Conservation (phyloP, 2,888 invertebrate species). For the Lasioglossum pauxillum region DNA sequence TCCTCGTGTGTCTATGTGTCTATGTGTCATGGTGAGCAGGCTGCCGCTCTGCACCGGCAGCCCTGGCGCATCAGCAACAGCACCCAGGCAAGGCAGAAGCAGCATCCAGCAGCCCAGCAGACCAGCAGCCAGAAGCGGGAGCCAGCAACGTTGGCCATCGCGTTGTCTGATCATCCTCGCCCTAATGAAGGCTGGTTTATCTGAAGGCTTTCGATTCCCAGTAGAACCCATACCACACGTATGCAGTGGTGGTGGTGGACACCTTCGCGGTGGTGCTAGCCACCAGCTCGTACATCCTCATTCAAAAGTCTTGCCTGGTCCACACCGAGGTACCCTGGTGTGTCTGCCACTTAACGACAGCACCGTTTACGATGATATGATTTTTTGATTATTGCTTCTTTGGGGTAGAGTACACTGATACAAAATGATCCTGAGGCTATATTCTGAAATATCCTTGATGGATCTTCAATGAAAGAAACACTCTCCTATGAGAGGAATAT, state of each 20-base stretch:
- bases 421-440: conserved; percentile 21
- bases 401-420: not conserved
- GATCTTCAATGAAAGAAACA: not conserved
- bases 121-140: conserved; percentile 58
- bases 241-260: conserved; percentile 80
- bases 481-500: not conserved
- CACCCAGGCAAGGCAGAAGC: conserved; percentile 64
- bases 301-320: conserved; percentile 76
- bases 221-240: conserved; percentile 84
- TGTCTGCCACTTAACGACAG: not conserved
- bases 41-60: conserved; percentile 56
- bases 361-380: conserved; percentile 30
- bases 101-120: conserved; percentile 33
- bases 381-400: not conserved
- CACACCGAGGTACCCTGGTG: not conserved
- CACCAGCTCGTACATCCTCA: conserved; percentile 81
- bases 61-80: conserved; percentile 66
- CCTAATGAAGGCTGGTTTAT: conserved; percentile 85
- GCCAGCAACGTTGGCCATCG: conserved; percentile 79
- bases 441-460: not conserved
- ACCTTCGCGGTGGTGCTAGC: conserved; percentile 83
- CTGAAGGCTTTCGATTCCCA: conserved; percentile 84
- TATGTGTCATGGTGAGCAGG: conserved; percentile 55
- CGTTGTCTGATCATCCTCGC: conserved; percentile 84
- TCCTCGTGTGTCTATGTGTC: conserved; percentile 69